These are phyloP conservation scores for Gallinago media DNA, from an alignment of 2,113 vertebrate species.

Conservation along the genomic window DNA sequence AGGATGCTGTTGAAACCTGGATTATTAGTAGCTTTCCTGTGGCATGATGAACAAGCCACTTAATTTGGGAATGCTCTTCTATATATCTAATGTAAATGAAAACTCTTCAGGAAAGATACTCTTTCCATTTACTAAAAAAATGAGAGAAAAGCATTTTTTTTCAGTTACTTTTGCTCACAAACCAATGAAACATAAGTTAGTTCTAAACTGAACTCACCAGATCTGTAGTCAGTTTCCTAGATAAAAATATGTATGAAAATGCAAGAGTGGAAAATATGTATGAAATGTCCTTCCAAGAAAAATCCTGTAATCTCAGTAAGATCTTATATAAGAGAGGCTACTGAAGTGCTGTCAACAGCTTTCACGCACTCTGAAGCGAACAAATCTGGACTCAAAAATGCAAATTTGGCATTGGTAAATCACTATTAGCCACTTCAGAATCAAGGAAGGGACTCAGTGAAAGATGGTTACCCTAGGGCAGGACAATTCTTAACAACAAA, in stretches of 20 bases:
- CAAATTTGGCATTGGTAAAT: neutral
- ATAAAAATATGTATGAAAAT: slow-evolving; percentile 23
- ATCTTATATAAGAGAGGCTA: slow-evolving; percentile 33
- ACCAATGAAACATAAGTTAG: neutral
- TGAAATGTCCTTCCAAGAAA: slow-evolving; percentile 40
- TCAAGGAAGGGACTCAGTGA: neutral
- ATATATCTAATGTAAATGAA: neutral
- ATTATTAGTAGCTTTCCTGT: neutral
- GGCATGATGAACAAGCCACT: neutral
- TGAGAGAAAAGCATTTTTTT: neutral
- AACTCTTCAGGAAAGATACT: neutral
- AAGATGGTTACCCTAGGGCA: neutral
- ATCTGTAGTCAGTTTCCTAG: neutral
- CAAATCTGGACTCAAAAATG: neutral
- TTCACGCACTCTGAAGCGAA: slow-evolving; percentile 29
- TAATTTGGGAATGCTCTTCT: neutral
- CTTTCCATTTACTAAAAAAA: neutral
- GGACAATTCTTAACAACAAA: neutral
- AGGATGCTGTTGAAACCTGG: neutral
- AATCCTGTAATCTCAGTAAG: neutral
- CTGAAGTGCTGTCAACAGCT: slow-evolving; percentile 43
- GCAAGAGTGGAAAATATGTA: neutral
- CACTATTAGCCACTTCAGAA: neutral
- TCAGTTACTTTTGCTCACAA: neutral
- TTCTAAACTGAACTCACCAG: neutral